phyloP scores from a whole-genome alignment of 53 echinoderm and acorn worm species.

The Luidia sarsii region DNA sequence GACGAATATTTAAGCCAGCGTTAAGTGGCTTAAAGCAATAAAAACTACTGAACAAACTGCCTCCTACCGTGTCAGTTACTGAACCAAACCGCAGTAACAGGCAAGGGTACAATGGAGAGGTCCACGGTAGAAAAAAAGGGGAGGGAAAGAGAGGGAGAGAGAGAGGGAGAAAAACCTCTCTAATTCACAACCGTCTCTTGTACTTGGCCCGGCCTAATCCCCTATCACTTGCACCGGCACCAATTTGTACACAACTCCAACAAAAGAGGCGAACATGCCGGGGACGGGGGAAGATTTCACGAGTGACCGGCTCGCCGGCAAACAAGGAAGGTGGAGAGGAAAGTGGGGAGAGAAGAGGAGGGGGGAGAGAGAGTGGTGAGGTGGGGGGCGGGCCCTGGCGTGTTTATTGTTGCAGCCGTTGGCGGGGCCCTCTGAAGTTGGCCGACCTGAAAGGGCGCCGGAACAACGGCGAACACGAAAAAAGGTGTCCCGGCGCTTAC shows the following conservation, averaged over 20 bases:
- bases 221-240: conserved; percentile 38
- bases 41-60: neutral
- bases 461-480: conserved; percentile 49
- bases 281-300: neutral
- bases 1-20: conserved; percentile 8
- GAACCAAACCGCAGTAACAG: neutral
- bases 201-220: conserved; percentile 12
- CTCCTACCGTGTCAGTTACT: neutral
- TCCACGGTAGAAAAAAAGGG: neutral
- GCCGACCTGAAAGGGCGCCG: neutral
- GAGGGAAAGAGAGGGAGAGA: neutral
- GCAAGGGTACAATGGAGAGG: neutral
- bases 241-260: conserved; percentile 40
- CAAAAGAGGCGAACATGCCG: conserved; percentile 5
- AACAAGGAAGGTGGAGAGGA: too few species aligned
- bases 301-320: conserved; percentile 2
- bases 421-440: conserved; percentile 26
- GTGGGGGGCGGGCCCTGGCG: too few species aligned
- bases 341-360: too few species aligned
- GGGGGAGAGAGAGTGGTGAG: too few species aligned
- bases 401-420: neutral
- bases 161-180: too few species aligned
- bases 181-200: neutral
- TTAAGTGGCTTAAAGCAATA: conserved; percentile 37
- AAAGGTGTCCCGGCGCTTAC: conserved; percentile 37